Base-by-base conservation (phyloP, 1,140 invertebrate species). In the Tenebrio molitor region DNA sequence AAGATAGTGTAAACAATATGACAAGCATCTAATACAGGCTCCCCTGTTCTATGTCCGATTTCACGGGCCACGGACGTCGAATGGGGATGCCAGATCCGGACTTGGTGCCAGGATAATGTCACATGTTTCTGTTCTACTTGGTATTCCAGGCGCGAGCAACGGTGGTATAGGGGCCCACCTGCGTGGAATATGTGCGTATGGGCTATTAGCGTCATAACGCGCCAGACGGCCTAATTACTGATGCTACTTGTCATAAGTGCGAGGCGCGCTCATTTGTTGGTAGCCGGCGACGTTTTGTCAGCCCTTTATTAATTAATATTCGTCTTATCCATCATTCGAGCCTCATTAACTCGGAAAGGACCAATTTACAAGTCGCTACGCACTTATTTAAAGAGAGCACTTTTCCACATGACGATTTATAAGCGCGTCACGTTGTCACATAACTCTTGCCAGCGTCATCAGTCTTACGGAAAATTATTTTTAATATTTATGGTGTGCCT, bases 1-100 rank as follows among this genome's bases (percentile, higher is more conserved):
- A 53, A 74, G 80, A 79, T 79, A 81, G 78, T 81, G 79, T 80
- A 81, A 81, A 81, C 80, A 81, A 80, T 81, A 81, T 80, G 80
- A 81, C 80, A 81, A 78, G 80, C 80, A 74, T 69, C 79, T 81
- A 81, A 81, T 81, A 77, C 75, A 44, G 68, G 76, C 71, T 72
- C 67, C 65, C 74, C 72, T 64, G 50, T 19, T 50, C n/a, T 50
- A 50, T 50, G 72, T 53, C 62, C 77, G 75, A 81, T 81, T 81
- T 80, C 76, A 80, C 79, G 79, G 75, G 71, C 71, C 76, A 72
- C 12, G 63, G 74, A 67, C 44, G 65, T 69, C 71, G 71, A 77
- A 75, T 78, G 50, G 50, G 50, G 50, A 23, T 58, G 50, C 50
- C 50, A 58, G 50, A 23, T n/a, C 50, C 50, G 50, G 21, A 58